Conservation (phyloP, 2,888 invertebrate species). For the Agriopis marginaria region DNA sequence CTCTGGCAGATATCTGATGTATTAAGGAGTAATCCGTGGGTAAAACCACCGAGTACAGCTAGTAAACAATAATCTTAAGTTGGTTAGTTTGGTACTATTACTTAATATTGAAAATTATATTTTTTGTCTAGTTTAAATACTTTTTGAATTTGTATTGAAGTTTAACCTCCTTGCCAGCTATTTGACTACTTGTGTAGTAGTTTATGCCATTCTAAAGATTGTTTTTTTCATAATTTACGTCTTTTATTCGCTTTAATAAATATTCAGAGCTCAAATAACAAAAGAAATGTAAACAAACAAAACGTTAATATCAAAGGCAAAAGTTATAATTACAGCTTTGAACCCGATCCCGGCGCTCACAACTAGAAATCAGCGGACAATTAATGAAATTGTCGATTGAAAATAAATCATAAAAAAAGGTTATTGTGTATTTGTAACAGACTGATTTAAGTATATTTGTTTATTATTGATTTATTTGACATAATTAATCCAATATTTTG, state of each 20-base stretch:
- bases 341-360: slow-evolving; percentile 1
- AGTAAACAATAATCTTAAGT: too few relatives aligned
- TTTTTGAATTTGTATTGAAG: too few relatives aligned
- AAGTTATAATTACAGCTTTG: slow-evolving; percentile 23
- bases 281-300: slow-evolving; percentile 8
- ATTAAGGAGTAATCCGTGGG: too few relatives aligned
- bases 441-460: not conserved
- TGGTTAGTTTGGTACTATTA: too few relatives aligned
- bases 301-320: slow-evolving; percentile 3
- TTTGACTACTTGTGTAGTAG: not conserved
- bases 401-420: slow-evolving; percentile 7
- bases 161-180: too few relatives aligned
- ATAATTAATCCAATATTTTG: not conserved
- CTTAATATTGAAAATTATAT: too few relatives aligned
- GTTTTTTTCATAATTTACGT: not conserved
- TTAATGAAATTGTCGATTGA: slow-evolving; percentile 8
- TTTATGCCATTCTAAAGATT: not conserved
- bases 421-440: not conserved
- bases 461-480: not conserved
- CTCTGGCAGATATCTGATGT: too few relatives aligned
- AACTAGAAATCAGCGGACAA: slow-evolving; percentile 17
- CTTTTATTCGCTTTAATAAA: slow-evolving; percentile 1
- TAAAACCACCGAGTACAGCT: too few relatives aligned
- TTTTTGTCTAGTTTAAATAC: too few relatives aligned
- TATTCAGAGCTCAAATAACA: not conserved